A percentile compares a stretch with the other conserved stretches of the same genome.
Conservation (phyloP, 2,888 invertebrate species). For the Polymixis flavicincta region DNA sequence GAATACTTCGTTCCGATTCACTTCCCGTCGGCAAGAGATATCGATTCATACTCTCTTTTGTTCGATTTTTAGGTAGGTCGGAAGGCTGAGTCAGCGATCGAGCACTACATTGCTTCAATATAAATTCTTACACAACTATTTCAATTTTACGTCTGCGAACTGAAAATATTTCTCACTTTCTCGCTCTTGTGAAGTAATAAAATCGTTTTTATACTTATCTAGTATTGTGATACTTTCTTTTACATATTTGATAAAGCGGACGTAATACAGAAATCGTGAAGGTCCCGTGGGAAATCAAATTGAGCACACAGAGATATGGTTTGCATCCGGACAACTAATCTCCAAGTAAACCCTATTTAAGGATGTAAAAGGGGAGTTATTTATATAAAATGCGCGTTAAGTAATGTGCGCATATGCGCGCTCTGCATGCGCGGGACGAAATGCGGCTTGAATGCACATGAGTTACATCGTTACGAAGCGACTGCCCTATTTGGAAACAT, state of each 20-base stretch:
- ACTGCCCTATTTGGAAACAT: conserved; percentile 62
- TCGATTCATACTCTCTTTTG: conserved; percentile 61
- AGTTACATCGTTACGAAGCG: conserved; percentile 69
- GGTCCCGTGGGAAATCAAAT: conserved; percentile 57
- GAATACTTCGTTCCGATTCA: conserved; percentile 80
- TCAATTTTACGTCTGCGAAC: conserved; percentile 57
- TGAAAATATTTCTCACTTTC: conserved; percentile 51
- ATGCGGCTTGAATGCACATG: conserved; percentile 72
- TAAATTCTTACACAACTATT: conserved; percentile 64
- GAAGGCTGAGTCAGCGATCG: conserved; percentile 47
- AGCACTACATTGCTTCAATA: conserved; percentile 53
- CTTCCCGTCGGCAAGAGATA: conserved; percentile 72
- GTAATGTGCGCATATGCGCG: conserved; percentile 25
- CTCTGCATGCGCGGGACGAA: conserved; percentile 63
- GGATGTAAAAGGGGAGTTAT: conserved; percentile 36
- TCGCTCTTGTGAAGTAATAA: conserved; percentile 45
- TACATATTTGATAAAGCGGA: conserved; percentile 59
- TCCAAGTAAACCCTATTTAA: conserved; percentile 20
- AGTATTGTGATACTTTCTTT: conserved; percentile 37
- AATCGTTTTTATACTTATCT: conserved; percentile 33
- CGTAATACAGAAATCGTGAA: conserved; percentile 40
- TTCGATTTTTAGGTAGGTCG: conserved; percentile 48
- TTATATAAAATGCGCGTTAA: conserved; percentile 39
- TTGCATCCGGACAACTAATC: conserved; percentile 18
- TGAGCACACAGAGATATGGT: conserved; percentile 49